Evolutionary conservation across 2,797 vertebrate species (phyloP), one percentile per base, ranked within the genome.

Genomic region (Sebastes alutus): DNA sequence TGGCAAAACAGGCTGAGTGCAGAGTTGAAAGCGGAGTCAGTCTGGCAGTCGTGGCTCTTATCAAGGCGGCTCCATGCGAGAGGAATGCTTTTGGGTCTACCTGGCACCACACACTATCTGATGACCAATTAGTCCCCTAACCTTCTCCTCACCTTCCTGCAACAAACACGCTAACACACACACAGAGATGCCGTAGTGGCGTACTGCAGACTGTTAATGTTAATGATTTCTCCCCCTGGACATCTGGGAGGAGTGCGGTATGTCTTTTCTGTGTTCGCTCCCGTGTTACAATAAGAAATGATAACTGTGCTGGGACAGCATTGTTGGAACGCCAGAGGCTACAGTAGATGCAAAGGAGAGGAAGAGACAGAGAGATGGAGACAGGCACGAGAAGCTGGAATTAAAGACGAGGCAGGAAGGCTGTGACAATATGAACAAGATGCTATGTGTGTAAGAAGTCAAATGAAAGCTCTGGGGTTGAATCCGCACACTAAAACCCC

Each of bases 401-500:
- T 58, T 46, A 72, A 79, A 89, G 80, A 81, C 2, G 23, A 55
- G 46, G 72, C 87, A 80, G 42, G 62, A 75, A 61, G 55, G 59
- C 78, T 90, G 8, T 80, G 77, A 88, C 78, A 79, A 83, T 75
- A 68, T 25, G 72, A 87, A 79, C 20, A 85, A 75, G 82, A 88
- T 90, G 33, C 25, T 27, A 63, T 82, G 81, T 81, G 83, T 86
- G 87, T 89, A 88, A 91, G 83, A 78, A 75, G 82, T 81, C 59
- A 90, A 90, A 87, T 76, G 60, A 87, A 89, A 88, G 85, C 84
- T 86, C 78, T 61, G 7, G 82, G 77, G 75, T 83, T 75, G 87
- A 94, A 93, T 94, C 90, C 42, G 18, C 85, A 81, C 87, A 75
- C 83, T 90, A 93, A 95, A 91, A 87, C 76, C 84, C 65, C 65